A percentile compares a stretch with the other conserved stretches of the same genome.
Evolutionary conservation across 2,888 invertebrate genomes (phyloP).

Genomic region (Chelonus formosanus): DNA sequence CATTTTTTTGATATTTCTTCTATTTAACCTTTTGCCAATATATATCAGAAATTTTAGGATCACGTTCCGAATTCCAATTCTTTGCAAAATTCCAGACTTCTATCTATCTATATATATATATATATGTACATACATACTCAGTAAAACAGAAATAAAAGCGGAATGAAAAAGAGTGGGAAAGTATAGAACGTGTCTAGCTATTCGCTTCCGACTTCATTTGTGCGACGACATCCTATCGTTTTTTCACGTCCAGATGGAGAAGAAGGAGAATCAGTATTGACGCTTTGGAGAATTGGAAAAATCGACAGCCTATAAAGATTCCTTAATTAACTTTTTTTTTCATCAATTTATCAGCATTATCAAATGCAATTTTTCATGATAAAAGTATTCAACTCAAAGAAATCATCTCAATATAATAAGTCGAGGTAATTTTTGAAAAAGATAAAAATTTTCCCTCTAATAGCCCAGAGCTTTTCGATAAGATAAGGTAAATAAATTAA

Average conservation of each 20-base stretch:
- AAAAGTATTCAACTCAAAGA: slow-evolving; percentile 2
- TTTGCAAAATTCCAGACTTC: slow-evolving; percentile 23
- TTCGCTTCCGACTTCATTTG: slow-evolving; percentile 15
- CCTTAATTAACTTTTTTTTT: slow-evolving; percentile 19
- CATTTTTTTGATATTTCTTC: background rate
- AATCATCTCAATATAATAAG: too few species aligned
- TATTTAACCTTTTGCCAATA: background rate
- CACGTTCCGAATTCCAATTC: slow-evolving; percentile 14
- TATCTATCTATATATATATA: background rate
- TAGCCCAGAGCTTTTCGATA: too few species aligned
- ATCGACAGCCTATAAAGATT: slow-evolving; percentile 11
- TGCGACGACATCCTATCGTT: background rate
- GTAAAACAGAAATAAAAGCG: slow-evolving; percentile 1
- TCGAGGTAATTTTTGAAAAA: too few species aligned
- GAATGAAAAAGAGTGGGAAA: background rate
- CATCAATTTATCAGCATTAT: slow-evolving; percentile 16
- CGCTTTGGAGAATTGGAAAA: slow-evolving; percentile 1
- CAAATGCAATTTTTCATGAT: slow-evolving; percentile 15
- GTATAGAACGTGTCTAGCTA: slow-evolving; percentile 13
- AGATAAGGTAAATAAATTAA: too few species aligned
- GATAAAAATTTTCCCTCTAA: too few species aligned
- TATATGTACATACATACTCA: slow-evolving; percentile 3
- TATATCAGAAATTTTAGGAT: slow-evolving; percentile 13
- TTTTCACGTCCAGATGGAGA: background rate
- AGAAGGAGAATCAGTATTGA: slow-evolving; percentile 3